Evolutionary conservation across 2,888 invertebrate genomes (phyloP).

Genomic region (Escarpia spicata): DNA sequence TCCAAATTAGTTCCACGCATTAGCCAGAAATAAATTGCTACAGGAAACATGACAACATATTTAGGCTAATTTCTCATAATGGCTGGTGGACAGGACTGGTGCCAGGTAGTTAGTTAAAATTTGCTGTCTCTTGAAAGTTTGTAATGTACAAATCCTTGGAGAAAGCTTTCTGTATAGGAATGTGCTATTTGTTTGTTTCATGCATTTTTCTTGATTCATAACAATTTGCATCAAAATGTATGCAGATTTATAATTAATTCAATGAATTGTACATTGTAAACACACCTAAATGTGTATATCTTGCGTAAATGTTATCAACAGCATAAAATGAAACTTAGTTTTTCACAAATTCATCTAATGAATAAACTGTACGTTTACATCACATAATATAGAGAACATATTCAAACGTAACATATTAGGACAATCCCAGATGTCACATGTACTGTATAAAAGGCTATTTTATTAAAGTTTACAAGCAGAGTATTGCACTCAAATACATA

Average conservation of each 20-base stretch:
- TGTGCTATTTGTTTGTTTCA: background rate
- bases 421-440: background rate
- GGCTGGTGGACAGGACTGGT: background rate
- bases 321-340: background rate
- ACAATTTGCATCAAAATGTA: background rate
- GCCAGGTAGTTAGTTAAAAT: background rate
- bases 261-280: background rate
- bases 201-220: background rate
- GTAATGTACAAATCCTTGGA: background rate
- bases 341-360: background rate
- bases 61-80: background rate
- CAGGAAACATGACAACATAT: background rate
- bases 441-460: background rate
- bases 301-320: background rate
- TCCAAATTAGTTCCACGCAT: background rate
- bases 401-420: background rate
- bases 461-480: background rate
- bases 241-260: slow-evolving; percentile 16
- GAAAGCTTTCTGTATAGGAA: background rate
- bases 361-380: background rate
- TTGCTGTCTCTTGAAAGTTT: background rate
- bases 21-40: background rate
- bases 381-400: background rate
- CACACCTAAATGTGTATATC: background rate
- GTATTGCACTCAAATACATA: slow-evolving; percentile 4